Conservation (phyloP, 2,797 vertebrate species). For the Poecile montanus region DNA sequence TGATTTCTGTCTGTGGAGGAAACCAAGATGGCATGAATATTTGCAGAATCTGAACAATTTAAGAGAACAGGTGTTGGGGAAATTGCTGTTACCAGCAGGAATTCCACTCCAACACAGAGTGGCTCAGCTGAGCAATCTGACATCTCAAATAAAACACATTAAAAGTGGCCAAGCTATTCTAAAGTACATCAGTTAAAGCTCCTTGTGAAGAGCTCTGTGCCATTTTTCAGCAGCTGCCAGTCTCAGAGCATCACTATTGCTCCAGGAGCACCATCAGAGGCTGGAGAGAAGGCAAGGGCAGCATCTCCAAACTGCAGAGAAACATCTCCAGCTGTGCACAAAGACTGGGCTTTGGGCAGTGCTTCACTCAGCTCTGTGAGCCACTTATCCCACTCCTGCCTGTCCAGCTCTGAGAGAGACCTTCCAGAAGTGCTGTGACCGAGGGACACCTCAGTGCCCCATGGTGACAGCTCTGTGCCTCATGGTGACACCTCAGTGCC, state of each 20-base stretch:
- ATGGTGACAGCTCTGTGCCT: no score
- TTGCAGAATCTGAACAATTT: constrained; percentile 42
- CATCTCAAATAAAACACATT: constrained; percentile 19
- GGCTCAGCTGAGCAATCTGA: constrained; percentile 7
- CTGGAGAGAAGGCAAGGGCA: neutral
- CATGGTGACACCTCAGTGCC: no score
- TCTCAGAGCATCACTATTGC: neutral
- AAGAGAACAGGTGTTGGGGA: constrained; percentile 51
- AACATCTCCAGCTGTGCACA: neutral
- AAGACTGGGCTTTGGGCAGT: neutral
- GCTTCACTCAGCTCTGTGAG: neutral
- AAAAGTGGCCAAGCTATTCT: neutral
- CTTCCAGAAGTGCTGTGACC: neutral
- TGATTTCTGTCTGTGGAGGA: constrained; percentile 64
- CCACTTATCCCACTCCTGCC: neutral
- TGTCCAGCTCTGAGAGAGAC: neutral
- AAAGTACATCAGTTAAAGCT: neutral
- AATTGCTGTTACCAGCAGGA: constrained; percentile 12
- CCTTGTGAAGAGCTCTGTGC: neutral
- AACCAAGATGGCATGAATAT: constrained; percentile 55
- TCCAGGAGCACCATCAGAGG: neutral
- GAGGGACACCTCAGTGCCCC: neutral
- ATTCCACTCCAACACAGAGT: constrained; percentile 9
- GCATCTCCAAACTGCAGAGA: neutral
- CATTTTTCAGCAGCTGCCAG: neutral